Evolutionary conservation across 2,888 invertebrate genomes (phyloP).

Genomic region (Drosophila demipolita): DNA sequence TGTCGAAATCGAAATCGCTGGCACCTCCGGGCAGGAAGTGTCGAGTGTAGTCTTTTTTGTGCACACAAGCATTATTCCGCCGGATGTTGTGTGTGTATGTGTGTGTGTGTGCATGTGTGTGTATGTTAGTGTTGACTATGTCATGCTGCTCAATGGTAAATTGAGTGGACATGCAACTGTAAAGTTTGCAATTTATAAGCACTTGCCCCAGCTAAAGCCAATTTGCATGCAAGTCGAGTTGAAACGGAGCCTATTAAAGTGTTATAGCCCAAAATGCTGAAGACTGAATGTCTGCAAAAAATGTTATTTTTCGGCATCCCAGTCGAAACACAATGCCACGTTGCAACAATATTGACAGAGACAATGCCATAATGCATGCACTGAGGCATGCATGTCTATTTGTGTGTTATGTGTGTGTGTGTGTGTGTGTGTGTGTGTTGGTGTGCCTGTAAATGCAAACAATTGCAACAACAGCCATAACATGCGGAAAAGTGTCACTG

Average conservation of each 20-base stretch:
- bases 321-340: slow-evolving; percentile 53
- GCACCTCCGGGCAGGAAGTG: slow-evolving; percentile 59
- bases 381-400: slow-evolving; percentile 26
- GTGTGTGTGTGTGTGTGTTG: slow-evolving; percentile 20
- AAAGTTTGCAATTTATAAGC: slow-evolving; percentile 35
- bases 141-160: slow-evolving; percentile 42
- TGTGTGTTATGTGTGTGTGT: slow-evolving; percentile 3
- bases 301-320: slow-evolving; percentile 46
- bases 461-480: slow-evolving; percentile 76
- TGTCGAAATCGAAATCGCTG: slow-evolving; percentile 46
- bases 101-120: slow-evolving; percentile 16
- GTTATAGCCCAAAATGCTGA: slow-evolving; percentile 41
- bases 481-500: slow-evolving; percentile 78
- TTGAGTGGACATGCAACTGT: slow-evolving; percentile 58
- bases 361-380: slow-evolving; percentile 76
- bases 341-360: slow-evolving; percentile 74
- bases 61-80: slow-evolving; percentile 71
- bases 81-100: slow-evolving; percentile 53
- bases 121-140: slow-evolving; percentile 8
- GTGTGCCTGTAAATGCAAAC: slow-evolving; percentile 55
- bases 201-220: slow-evolving; percentile 29
- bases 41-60: slow-evolving; percentile 29
- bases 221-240: slow-evolving; percentile 39
- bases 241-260: slow-evolving; percentile 56
- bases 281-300: slow-evolving; percentile 68